Percentiles rank a stretch among this genome's conserved stretches.
Conservation (phyloP, 2,888 invertebrate genomes). For the Ditylenchus weischeri region DNA sequence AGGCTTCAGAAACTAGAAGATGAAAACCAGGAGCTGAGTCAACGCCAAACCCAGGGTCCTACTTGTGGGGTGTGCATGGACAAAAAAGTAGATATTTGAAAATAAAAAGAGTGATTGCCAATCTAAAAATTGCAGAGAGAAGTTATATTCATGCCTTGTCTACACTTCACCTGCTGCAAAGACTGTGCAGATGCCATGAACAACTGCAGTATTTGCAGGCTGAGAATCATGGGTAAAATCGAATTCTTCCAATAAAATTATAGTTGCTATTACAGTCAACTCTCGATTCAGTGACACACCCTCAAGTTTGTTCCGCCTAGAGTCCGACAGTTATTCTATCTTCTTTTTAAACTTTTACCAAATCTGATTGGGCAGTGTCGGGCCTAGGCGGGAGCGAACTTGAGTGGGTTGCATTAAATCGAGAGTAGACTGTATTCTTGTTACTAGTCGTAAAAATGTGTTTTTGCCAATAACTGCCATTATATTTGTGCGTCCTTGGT, state of each 20-base stretch:
- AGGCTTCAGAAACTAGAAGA: background rate
- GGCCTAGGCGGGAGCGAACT: too few relatives aligned
- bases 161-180: slow-evolving; percentile 32
- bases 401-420: too few relatives aligned
- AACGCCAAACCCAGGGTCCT: slow-evolving; percentile 20
- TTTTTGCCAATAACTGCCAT: too few relatives aligned
- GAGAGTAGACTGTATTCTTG: too few relatives aligned
- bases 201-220: slow-evolving; percentile 31
- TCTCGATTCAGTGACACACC: too few relatives aligned
- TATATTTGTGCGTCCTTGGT: too few relatives aligned
- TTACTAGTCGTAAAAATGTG: too few relatives aligned
- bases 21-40: slow-evolving; percentile 24
- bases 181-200: slow-evolving; percentile 25
- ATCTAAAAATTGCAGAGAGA: slow-evolving; percentile 28
- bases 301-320: too few relatives aligned
- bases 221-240: slow-evolving; percentile 35
- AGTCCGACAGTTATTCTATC: too few relatives aligned
- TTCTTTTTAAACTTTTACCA: too few relatives aligned
- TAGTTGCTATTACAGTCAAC: background rate
- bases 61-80: slow-evolving; percentile 27
- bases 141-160: slow-evolving; percentile 33
- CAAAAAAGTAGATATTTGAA: slow-evolving; percentile 19
- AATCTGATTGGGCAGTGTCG: too few relatives aligned
- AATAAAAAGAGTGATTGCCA: background rate
- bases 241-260: slow-evolving; percentile 31